Conservation (phyloP, 2,888 invertebrate genomes). For the Nephrotoma appendiculata region DNA sequence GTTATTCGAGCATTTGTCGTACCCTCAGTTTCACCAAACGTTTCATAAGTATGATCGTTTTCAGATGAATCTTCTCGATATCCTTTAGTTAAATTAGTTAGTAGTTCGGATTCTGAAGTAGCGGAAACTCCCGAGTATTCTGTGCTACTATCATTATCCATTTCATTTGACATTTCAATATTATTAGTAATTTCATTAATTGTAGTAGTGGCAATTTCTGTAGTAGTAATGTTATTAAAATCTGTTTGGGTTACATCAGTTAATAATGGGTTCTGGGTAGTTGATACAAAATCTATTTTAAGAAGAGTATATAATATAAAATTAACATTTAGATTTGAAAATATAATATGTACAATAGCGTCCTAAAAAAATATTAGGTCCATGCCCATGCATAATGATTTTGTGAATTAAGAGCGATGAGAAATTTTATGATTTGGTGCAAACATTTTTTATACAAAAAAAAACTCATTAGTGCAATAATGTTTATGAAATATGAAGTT, state of each 20-base stretch:
- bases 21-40: slow-evolving; percentile 10
- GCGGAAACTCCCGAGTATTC: slow-evolving; percentile 8
- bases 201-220: slow-evolving; percentile 20
- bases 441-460: not conserved
- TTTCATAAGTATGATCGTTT: slow-evolving; percentile 21
- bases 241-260: slow-evolving; percentile 24
- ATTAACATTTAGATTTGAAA: not conserved
- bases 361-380: not conserved
- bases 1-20: slow-evolving; percentile 9
- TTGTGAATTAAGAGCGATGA: not conserved
- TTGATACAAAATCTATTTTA: slow-evolving; percentile 17
- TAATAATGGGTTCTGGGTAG: slow-evolving; percentile 27
- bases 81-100: slow-evolving; percentile 26
- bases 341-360: not conserved
- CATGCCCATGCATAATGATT: not conserved
- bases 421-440: not conserved
- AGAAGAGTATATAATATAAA: slow-evolving; percentile 8
- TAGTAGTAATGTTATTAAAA: slow-evolving; percentile 16
- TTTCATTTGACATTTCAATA: not conserved
- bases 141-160: slow-evolving; percentile 5
- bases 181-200: slow-evolving; percentile 13
- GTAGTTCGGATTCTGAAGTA: slow-evolving; percentile 15
- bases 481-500: not conserved
- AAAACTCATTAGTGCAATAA: not conserved
- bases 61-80: slow-evolving; percentile 32